Percentiles rank a stretch among this genome's conserved stretches.
These are phyloP conservation scores for Zapus hudsonius DNA, from an alignment of 2,113 vertebrate genomes.

Conservation along the genomic window DNA sequence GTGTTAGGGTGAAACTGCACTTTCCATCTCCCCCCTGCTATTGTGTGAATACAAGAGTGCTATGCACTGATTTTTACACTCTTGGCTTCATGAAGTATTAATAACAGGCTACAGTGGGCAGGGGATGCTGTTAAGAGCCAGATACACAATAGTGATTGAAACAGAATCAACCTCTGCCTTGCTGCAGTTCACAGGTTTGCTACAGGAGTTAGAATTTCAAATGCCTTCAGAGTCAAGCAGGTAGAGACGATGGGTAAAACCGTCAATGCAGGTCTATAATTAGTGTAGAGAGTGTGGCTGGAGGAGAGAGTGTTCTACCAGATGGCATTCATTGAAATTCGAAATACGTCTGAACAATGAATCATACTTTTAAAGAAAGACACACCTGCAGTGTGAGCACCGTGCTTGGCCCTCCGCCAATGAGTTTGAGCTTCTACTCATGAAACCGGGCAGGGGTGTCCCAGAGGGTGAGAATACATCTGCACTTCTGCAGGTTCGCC, in stretches of 20 bases:
- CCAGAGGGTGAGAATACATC: not conserved
- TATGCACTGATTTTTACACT: not conserved
- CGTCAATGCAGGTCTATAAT: not conserved
- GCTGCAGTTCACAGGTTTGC: not conserved
- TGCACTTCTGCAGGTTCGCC: not conserved
- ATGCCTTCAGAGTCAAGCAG: not conserved
- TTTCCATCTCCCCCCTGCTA: not conserved
- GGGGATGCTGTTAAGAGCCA: not conserved
- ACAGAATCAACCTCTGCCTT: not conserved
- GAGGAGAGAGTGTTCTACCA: not conserved
- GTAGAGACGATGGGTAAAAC: not conserved
- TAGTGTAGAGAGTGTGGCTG: not conserved
- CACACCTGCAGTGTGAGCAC: not conserved
- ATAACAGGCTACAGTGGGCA: not conserved
- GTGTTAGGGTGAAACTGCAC: not conserved
- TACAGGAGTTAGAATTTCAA: conserved; percentile 5
- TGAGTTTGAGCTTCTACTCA: not conserved
- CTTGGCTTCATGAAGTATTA: conserved; percentile 50
- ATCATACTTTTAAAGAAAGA: not conserved
- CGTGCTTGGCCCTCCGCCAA: not conserved
- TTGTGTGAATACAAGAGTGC: not conserved
- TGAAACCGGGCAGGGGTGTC: not conserved
- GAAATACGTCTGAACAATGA: conserved; percentile 2
- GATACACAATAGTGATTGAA: not conserved
- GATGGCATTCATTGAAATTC: conserved; percentile 25